A percentile compares a stretch with the other conserved stretches of the same genome.
phyloP scores from a whole-genome alignment of 2,113 vertebrate species.

The Cisticola juncidis region DNA sequence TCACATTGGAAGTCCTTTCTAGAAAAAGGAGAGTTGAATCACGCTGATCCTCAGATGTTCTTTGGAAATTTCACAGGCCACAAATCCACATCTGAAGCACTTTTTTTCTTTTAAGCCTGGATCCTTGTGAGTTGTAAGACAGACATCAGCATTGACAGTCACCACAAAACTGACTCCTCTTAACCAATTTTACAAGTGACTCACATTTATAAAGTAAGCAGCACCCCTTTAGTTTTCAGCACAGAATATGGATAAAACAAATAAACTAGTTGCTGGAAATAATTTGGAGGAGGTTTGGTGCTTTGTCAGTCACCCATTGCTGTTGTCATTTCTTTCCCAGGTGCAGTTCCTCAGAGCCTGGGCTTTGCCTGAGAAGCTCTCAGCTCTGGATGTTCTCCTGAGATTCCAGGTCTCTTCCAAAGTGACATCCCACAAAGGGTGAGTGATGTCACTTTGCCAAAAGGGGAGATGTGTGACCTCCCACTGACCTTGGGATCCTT shows the following conservation, averaged over 20 bases:
- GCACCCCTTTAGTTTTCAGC: neutral
- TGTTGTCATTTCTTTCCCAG: neutral
- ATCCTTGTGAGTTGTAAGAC: neutral
- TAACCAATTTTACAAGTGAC: neutral
- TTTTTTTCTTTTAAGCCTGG: neutral
- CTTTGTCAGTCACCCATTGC: neutral
- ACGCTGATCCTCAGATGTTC: neutral
- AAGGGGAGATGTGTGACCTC: neutral
- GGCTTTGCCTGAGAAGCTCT: neutral
- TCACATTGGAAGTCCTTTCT: neutral
- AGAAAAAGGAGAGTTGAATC: neutral
- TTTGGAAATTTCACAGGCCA: neutral
- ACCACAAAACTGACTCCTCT: neutral
- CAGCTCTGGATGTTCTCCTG: neutral
- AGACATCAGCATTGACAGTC: neutral
- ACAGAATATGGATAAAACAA: neutral
- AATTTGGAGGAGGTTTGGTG: neutral
- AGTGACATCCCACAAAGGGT: neutral
- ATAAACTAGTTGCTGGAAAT: neutral
- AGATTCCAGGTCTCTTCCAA: neutral
- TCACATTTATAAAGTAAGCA: neutral
- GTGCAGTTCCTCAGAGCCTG: neutral
- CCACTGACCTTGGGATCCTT: neutral
- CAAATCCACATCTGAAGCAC: neutral
- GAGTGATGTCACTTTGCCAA: neutral